Conservation (phyloP, 2,113 vertebrate genomes). For the Xiphophorus hellerii region DNA sequence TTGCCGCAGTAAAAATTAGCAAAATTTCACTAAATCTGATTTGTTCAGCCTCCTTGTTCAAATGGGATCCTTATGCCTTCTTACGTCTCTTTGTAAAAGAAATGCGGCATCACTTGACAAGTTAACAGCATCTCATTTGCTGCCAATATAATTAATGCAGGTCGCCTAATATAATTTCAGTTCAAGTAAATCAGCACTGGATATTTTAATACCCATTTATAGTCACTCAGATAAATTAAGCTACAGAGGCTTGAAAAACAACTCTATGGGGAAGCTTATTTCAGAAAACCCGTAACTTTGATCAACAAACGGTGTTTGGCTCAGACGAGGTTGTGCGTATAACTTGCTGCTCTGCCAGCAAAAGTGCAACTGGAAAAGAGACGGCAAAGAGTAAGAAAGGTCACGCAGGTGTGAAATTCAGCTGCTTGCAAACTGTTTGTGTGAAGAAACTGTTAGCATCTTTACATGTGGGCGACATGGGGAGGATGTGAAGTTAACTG, state of each 20-base stretch:
- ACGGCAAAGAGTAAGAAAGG: background rate
- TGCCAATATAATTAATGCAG: no score
- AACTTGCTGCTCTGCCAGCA: background rate
- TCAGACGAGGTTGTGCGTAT: background rate
- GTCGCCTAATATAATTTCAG: no score
- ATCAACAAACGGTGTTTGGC: background rate
- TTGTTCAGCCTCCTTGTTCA: background rate
- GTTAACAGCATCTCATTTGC: no score
- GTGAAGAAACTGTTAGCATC: background rate
- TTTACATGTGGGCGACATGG: background rate
- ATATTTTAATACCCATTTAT: no score
- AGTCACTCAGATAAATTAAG: background rate
- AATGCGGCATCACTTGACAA: no score
- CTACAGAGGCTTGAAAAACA: background rate
- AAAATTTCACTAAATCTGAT: background rate
- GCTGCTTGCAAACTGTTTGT: background rate
- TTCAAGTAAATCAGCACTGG: no score
- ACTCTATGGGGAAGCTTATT: background rate
- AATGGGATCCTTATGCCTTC: background rate
- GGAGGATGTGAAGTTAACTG: background rate
- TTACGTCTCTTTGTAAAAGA: background rate
- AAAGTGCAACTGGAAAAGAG: background rate
- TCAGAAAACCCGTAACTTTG: background rate
- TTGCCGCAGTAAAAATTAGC: background rate
- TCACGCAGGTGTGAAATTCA: conserved; percentile 26